phyloP scores from a whole-genome alignment of 2,888 invertebrate genomes.

The Andrena flavipes region DNA sequence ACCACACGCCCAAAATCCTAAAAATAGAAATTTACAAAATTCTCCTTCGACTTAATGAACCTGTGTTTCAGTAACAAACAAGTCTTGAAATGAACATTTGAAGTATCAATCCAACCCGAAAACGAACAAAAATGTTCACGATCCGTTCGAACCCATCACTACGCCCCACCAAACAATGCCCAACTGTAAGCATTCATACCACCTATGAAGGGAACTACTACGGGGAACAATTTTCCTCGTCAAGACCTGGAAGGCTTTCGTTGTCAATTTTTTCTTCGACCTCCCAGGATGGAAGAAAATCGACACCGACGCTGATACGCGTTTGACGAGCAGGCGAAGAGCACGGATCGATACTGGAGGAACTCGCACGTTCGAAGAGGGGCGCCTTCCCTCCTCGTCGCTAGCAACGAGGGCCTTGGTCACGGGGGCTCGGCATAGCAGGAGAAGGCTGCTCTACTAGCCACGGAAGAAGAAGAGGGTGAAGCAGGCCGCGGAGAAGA shows the following conservation, averaged over 20 bases:
- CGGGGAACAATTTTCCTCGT: background rate
- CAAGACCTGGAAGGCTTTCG: background rate
- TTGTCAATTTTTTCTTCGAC: background rate
- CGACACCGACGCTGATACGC: slow-evolving; percentile 57
- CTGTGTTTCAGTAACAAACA: too few relatives aligned
- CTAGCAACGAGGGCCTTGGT: slow-evolving; percentile 8
- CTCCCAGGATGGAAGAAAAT: slow-evolving; percentile 48
- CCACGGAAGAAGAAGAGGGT: slow-evolving; percentile 31
- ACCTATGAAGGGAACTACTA: too few relatives aligned
- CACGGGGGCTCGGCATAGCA: slow-evolving; percentile 24
- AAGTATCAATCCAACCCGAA: too few relatives aligned
- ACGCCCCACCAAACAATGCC: too few relatives aligned
- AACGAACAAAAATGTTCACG: too few relatives aligned
- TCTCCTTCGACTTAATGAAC: too few relatives aligned
- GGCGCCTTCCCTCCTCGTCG: slow-evolving; percentile 47
- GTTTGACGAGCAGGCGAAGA: slow-evolving; percentile 56
- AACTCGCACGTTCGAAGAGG: slow-evolving; percentile 53
- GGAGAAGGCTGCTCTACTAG: slow-evolving; percentile 25
- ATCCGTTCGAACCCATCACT: too few relatives aligned
- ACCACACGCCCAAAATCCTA: too few relatives aligned
- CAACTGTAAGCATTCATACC: too few relatives aligned
- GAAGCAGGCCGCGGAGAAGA: slow-evolving; percentile 18
- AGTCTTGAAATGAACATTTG: too few relatives aligned
- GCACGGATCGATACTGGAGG: slow-evolving; percentile 66
- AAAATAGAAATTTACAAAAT: too few relatives aligned